Evolutionary conservation across 2,113 vertebrate species (phyloP), one percentile per base, ranked within the genome.

Genomic region (Alethe diademata): DNA sequence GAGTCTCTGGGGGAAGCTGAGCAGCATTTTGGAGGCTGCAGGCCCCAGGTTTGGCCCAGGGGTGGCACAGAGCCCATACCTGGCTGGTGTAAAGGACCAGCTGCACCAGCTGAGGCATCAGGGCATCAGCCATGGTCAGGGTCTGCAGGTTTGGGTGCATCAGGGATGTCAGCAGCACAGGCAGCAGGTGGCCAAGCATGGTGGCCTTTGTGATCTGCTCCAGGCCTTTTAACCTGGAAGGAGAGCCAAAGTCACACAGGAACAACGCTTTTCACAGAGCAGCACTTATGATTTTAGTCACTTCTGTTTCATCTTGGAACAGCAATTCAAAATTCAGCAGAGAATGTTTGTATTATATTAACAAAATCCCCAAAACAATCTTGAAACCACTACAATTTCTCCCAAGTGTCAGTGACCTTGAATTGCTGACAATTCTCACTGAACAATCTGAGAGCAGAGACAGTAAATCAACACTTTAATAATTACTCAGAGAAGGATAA

Each of bases 91-190:
- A 99, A 60, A 99, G 99, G 14, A 99, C 99, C 70, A 99, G 98
- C 95, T 99, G 99, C 43, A 99, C 99, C 56, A 99, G 97, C 97
- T 99, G 99, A 71, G 99, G 99, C 99, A 99, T 99, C 93, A 99
- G 98, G 24, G 99, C 99, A 42, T 99, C 99, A 20, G 99, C 99
- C 78, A 99, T 98, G 25, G 97, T 99, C 56, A 99, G 97, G 16
- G 99, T 99, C 95, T 99, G 99, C 69, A 99, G 97, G 93, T 99
- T 99, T 19, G 99, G 99, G 94, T 99, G 99, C 99, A 99, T 99
- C 97, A 99, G 97, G 64, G 99, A 99, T 5, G 99, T 99, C 93
- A 99, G 98, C 26, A 99, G 96, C 74, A 99, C 99, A 0, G 99
- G 99, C 71, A 99, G 98, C 93, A 99, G 98, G 93, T 99, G 99